Evolutionary conservation across 2,888 invertebrate genomes (phyloP).

Genomic region (Carterocephalus palaemon): DNA sequence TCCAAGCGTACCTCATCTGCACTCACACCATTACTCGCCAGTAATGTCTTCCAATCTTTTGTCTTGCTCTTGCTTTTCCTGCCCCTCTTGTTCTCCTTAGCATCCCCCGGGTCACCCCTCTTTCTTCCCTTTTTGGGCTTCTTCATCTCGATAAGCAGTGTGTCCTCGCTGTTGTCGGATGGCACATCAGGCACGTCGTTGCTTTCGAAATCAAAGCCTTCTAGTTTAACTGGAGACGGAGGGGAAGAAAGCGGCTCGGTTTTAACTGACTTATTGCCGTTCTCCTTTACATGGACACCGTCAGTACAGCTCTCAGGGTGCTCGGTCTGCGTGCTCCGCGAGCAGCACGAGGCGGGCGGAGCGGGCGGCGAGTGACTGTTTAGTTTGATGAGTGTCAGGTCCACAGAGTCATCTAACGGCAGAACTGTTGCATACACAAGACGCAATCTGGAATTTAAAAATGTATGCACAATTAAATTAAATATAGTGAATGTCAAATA

Average conservation of each 20-base stretch:
- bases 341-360: background rate
- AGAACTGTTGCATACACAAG: slow-evolving; percentile 18
- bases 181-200: slow-evolving; percentile 35
- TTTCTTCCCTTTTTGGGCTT: slow-evolving; percentile 46
- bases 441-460: slow-evolving; percentile 45
- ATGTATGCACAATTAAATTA: too few relatives aligned
- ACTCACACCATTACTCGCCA: slow-evolving; percentile 17
- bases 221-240: slow-evolving; percentile 45
- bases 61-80: slow-evolving; percentile 30
- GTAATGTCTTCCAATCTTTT: slow-evolving; percentile 21
- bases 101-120: slow-evolving; percentile 22
- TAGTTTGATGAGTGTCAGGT: slow-evolving; percentile 49
- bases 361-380: slow-evolving; percentile 34
- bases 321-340: slow-evolving; percentile 19
- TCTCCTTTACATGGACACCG: slow-evolving; percentile 5
- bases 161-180: slow-evolving; percentile 59
- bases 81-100: slow-evolving; percentile 28
- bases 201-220: slow-evolving; percentile 40
- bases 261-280: slow-evolving; percentile 40
- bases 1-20: slow-evolving; percentile 35
- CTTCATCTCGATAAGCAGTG: slow-evolving; percentile 53
- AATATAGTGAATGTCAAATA: too few relatives aligned
- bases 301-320: slow-evolving; percentile 6
- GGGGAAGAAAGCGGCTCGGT: slow-evolving; percentile 44
- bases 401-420: slow-evolving; percentile 39